These are phyloP conservation scores for Neomonachus schauinslandi DNA, from an alignment of 2,113 vertebrate species.

Conservation along the genomic window DNA sequence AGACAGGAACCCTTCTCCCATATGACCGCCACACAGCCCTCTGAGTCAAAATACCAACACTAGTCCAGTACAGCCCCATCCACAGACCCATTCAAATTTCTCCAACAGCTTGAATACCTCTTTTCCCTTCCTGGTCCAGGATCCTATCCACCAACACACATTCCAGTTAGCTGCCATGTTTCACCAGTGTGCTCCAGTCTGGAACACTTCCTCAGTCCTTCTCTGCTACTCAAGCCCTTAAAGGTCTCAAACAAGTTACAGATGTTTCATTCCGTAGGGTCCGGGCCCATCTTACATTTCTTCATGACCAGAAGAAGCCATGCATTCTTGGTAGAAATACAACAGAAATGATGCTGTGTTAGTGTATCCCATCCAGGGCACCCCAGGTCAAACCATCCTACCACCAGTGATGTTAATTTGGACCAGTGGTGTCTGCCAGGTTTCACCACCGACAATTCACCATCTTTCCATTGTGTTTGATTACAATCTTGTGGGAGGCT, in stretches of 20 bases:
- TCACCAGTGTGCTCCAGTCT: neutral
- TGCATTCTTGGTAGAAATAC: neutral
- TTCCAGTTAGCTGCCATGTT: neutral
- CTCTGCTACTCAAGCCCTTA: neutral
- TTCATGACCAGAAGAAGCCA: neutral
- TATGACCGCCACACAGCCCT: neutral
- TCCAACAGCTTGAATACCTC: neutral
- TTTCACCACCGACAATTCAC: neutral
- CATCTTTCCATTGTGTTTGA: neutral
- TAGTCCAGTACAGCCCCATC: neutral
- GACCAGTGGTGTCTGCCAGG: neutral
- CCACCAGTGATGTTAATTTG: neutral
- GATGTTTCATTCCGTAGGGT: neutral
- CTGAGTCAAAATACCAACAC: neutral
- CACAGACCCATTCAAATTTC: neutral
- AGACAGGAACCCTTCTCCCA: neutral
- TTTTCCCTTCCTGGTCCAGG: neutral
- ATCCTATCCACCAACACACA: neutral
- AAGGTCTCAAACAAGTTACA: neutral
- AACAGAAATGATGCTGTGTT: neutral
- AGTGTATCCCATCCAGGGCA: neutral
- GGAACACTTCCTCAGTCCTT: neutral
- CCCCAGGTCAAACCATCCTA: neutral
- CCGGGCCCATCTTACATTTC: neutral
- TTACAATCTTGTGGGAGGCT: neutral